Evolutionary conservation across 2,797 vertebrate genomes (phyloP).

Genomic region (Sparus aurata): DNA sequence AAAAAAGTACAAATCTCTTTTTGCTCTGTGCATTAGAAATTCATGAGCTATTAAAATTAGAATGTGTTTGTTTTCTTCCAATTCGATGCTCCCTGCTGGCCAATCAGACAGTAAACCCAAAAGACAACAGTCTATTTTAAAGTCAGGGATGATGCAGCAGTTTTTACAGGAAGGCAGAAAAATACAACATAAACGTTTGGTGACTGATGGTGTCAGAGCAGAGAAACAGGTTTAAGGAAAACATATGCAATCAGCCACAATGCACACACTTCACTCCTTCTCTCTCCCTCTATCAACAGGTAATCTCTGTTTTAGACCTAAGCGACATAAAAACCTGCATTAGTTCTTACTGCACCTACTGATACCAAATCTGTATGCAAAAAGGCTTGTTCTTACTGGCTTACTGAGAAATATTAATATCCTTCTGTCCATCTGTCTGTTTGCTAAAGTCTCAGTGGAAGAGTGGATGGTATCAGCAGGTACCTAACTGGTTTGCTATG

Average conservation of each 20-base stretch:
- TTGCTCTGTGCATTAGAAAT: conserved; percentile 7
- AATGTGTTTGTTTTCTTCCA: conserved; percentile 38
- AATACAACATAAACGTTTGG: conserved; percentile 12
- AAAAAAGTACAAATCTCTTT: background rate
- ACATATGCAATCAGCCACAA: background rate
- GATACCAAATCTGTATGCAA: conserved; percentile 78
- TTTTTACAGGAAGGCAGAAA: conserved; percentile 22
- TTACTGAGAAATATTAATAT: conserved; percentile 72
- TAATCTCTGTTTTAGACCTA: conserved; percentile 62
- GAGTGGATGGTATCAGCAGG: conserved; percentile 46
- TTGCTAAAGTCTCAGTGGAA: conserved; percentile 68
- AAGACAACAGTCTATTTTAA: conserved; percentile 43
- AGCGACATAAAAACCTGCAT: conserved; percentile 53
- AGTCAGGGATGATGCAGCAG: conserved; percentile 38
- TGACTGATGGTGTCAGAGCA: conserved; percentile 22
- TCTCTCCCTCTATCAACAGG: background rate
- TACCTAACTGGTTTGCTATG: conserved; percentile 38
- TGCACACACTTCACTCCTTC: background rate
- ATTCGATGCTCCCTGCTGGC: background rate
- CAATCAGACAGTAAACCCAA: conserved; percentile 41
- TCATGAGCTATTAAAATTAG: conserved; percentile 48
- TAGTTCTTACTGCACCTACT: conserved; percentile 55
- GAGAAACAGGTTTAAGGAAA: conserved; percentile 23
- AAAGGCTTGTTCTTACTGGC: conserved; percentile 61
- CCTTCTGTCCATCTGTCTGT: conserved; percentile 51